Base-by-base conservation (phyloP, 2,888 invertebrate species). In the Lithophane ornitopus region DNA sequence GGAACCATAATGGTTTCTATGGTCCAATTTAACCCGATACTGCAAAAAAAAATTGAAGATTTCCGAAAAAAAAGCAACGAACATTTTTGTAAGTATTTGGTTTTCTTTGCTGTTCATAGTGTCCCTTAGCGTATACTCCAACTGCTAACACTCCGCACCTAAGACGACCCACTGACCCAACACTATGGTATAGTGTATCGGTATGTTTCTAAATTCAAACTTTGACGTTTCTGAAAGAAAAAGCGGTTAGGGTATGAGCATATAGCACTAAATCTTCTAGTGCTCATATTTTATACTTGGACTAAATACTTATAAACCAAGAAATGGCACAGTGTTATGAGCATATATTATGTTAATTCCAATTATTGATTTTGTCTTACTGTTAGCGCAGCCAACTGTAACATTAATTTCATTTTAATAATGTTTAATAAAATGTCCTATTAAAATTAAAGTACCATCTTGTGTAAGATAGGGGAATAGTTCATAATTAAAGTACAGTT, bases 391-490 rank as follows among this genome's bases (percentile, higher is more conserved):
- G 41, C 12, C 19, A 54, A 46, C 16, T 22, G 4, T 62, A 74
- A 19, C 22, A 39, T 28, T 19, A 11, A 19, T 34, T 61, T 19
- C 11, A 44, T 28, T n/a, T 8, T 41, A 34, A 39, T 56, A 22
- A 41, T 22, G 22, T 44, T 11, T 11, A 14, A 19, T 44, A n/a
- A 56, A 44, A 14, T n/a, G 14, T n/a, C 16, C 11, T 65, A 46
- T 28, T 46, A 28, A 39, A 56, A 63, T 22, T 44, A 19, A 58
- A 58, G 3, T 11, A 28, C n/a, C n/a, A 68, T 76, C 12, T 78
- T 68, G n/a, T 78, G 3, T 77, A 14, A 76, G 16, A 22, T 34
- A 44, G 22, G 22, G 1, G 16, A n/a, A 58, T 41, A 41, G n/a
- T 41, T 69, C 12, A 22, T 34, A 26, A n/a, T 34, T 69, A 6